Evolutionary conservation across 1,140 invertebrate species (phyloP), one percentile per base, ranked within the genome.

Genomic region (Drosophila equinoxialis): DNA sequence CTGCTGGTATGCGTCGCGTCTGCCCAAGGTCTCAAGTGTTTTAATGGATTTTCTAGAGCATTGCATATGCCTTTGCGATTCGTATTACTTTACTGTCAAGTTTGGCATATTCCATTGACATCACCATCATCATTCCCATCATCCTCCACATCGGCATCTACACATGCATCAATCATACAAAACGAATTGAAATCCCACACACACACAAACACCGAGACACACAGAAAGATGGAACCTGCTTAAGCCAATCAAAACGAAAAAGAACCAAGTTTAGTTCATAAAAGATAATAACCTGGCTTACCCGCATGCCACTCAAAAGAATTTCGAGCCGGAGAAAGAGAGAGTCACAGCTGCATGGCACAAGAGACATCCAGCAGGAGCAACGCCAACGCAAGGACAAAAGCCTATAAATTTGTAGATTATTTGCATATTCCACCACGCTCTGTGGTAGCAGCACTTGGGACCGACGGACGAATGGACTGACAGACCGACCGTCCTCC

Each of bases 321-420:
- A 23, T 51, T 51, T 51, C 45, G 84, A 33, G 63, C 62, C 14
- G 14, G 55, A 51, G 54, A 51, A 17, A 30, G 45, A 51, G 54
- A 51, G 80, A 80, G 70, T 67, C 58, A 48, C 39, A 66, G 41
- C 62, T 68, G 8, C 17, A 30, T 37, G 48, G 59, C 76, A 45
- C 76, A 45, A 17, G 54, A 73, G 33, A 73, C 76, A 23, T 26
- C 69, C 68, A 75, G 68, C 71, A 58, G 37, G 11, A 48, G 8
- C 45, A 51, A 51, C 45, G 20, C 17, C 45, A 51, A 51, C 45
- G 17, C 45, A 23, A 51, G 45, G 45, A 51, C 45, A 51, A 83
- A 89, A 81, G 84, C 84, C 84, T 89, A 89, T 89, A 89, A 89
- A 89, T 89, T 89, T 89, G 73, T 82, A 89, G 85, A 89, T 89